Percentiles rank a stretch among this genome's conserved stretches.
Evolutionary conservation across 2,113 vertebrate genomes (phyloP).

Genomic region (Propithecus coquereli): DNA sequence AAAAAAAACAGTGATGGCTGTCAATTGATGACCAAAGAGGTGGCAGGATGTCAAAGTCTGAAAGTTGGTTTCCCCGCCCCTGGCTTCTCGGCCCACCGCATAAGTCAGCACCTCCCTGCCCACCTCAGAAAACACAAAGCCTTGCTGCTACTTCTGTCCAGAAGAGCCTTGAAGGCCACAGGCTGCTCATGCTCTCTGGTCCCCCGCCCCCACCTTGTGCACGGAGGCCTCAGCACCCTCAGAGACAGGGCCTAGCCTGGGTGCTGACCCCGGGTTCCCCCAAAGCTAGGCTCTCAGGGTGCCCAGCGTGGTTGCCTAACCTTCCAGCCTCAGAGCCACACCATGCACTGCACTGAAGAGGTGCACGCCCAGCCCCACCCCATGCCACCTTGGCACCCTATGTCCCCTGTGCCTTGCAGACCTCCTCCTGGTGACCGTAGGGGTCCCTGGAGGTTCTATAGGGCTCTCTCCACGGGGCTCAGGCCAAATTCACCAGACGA

Average conservation of each 20-base stretch:
- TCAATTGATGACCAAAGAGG: too few relatives aligned
- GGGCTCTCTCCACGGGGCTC: neutral
- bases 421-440: rapidly evolving
- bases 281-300: neutral
- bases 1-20: too few relatives aligned
- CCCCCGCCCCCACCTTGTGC: rapidly evolving
- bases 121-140: neutral
- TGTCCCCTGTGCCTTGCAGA: neutral
- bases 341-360: neutral
- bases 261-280: neutral
- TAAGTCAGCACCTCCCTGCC: neutral
- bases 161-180: neutral
- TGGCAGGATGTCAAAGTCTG: too few relatives aligned
- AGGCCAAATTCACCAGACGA: neutral
- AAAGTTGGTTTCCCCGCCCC: too few relatives aligned
- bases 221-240: neutral
- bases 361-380: neutral
- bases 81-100: neutral
- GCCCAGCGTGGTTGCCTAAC: rapidly evolving
- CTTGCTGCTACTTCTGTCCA: neutral
- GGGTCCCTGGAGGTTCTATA: neutral
- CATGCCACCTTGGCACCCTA: neutral
- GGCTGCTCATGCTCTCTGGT: neutral
- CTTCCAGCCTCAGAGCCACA: neutral
- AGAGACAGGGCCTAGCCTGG: neutral